Percentiles rank a stretch among this genome's conserved stretches.
Conservation (phyloP, 2,888 invertebrate genomes). For the Axea sp. region DNA sequence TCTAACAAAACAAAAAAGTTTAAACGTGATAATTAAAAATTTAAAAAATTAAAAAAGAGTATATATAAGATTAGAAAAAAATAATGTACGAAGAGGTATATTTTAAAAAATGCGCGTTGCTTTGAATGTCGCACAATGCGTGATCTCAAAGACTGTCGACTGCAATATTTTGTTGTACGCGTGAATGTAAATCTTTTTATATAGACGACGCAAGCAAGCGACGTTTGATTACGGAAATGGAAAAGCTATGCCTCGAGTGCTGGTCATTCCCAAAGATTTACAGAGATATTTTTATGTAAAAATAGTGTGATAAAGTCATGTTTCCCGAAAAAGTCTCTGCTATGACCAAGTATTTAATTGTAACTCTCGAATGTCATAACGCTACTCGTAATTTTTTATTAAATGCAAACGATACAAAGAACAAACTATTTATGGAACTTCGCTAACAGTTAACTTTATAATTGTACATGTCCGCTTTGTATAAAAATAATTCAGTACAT, state of each 20-base stretch:
- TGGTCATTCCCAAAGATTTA: slow-evolving; percentile 67
- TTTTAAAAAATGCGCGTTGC: slow-evolving; percentile 21
- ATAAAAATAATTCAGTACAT: neutral
- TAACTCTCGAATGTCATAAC: no score
- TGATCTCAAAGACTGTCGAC: slow-evolving; percentile 58
- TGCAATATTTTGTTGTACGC: slow-evolving; percentile 51
- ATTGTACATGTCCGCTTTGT: slow-evolving; percentile 20
- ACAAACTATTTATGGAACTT: no score
- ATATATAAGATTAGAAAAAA: no score
- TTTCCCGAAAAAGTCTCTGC: neutral
- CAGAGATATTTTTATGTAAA: slow-evolving; percentile 58
- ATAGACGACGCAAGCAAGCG: slow-evolving; percentile 22
- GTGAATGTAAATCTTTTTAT: slow-evolving; percentile 53
- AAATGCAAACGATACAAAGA: no score
- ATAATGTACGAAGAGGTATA: slow-evolving; percentile 27
- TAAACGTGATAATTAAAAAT: slow-evolving; percentile 11
- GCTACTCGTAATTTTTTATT: no score
- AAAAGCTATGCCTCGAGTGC: slow-evolving; percentile 62
- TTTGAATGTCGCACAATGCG: slow-evolving; percentile 25
- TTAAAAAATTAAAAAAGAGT: neutral
- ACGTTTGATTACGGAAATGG: slow-evolving; percentile 25
- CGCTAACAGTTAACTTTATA: slow-evolving; percentile 1
- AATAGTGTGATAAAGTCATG: slow-evolving; percentile 27
- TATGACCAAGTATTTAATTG: neutral
- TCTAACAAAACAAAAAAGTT: slow-evolving; percentile 8